Base-by-base conservation (phyloP, 2,113 vertebrate genomes). In the Tenrec ecaudatus region DNA sequence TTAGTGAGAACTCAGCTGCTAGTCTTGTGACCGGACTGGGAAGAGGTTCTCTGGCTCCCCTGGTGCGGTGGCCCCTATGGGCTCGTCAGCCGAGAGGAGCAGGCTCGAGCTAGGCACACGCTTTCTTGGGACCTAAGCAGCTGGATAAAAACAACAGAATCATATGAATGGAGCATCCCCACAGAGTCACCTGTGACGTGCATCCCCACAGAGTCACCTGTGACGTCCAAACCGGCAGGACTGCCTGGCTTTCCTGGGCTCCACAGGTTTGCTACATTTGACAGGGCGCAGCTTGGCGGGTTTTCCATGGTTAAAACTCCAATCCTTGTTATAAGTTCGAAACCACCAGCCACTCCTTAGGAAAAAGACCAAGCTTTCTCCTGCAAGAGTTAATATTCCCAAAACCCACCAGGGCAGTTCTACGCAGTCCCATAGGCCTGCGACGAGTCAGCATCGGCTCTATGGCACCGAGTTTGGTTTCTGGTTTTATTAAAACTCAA, bases 51-150 rank as follows among this genome's bases (percentile, higher is more conserved):
- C 33, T 7, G 9, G 31, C 15, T 69, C 2, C 11, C 29, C 76
- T 10, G 85, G 29, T 3, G 1, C 62, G 36, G 57, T 73, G 43
- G 71, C 40, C 27, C 6, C 1, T 2, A 2, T 6, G 27, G 79
- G 0, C n/a, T 84, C 57, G 53, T 62, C 22, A 7, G 25, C 4
- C 15, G 3, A 40, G 12, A 0, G 1, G 0, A 5, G 31, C 3
- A n/a, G 2, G 23, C n/a, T 10, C 8, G 78, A 57, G 23, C 27
- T 73, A 66, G 53, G 0, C 1, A 19, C 0, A 8, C 22, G 27
- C 14, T 83, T 62, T 76, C 23, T 29, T 31, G 73, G 73, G 88
- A 76, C 9, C 40, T 2, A 1, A 3, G 1, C 31, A 20, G 86
- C 31, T 66, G 22, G 69, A 38, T n/a, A 20, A 80, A 79, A 88